Conservation (phyloP, 2,113 vertebrate species). For the Probosciger aterrimus region DNA sequence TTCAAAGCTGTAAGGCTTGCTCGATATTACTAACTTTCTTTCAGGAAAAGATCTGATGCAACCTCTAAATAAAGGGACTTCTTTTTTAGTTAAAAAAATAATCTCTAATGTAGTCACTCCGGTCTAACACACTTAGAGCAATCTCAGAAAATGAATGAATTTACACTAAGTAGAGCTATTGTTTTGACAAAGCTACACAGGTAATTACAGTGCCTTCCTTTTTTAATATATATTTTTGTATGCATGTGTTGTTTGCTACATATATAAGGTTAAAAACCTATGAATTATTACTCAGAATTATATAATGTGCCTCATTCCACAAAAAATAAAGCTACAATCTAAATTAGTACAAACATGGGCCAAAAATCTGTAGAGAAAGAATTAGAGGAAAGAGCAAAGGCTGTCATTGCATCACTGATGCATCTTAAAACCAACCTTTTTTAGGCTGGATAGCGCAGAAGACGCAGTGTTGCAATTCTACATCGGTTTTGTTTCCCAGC, state of each 20-base stretch:
- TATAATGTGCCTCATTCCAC: fast-evolving
- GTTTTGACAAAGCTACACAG: not conserved
- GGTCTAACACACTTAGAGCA: not conserved
- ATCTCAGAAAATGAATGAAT: not conserved
- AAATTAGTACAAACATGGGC: not conserved
- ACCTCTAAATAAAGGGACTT: not conserved
- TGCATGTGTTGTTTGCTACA: not conserved
- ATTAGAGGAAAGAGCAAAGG: not conserved
- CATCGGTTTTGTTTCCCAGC: not conserved
- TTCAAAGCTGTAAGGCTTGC: not conserved
- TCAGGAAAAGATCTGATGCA: not conserved
- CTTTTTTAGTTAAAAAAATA: not conserved
- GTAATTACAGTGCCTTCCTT: not conserved
- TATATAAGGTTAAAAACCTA: not conserved
- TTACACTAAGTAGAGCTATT: not conserved
- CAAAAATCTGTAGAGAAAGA: not conserved
- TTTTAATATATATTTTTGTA: not conserved
- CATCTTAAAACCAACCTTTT: not conserved
- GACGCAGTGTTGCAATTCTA: not conserved
- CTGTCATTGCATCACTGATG: not conserved
- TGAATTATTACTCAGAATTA: not conserved
- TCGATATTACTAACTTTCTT: not conserved
- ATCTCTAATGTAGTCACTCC: not conserved
- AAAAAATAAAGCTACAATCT: not conserved
- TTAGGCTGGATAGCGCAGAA: not conserved